Base-by-base conservation (phyloP, 1,140 invertebrate genomes). In the Pseudomyrmex gracilis region DNA sequence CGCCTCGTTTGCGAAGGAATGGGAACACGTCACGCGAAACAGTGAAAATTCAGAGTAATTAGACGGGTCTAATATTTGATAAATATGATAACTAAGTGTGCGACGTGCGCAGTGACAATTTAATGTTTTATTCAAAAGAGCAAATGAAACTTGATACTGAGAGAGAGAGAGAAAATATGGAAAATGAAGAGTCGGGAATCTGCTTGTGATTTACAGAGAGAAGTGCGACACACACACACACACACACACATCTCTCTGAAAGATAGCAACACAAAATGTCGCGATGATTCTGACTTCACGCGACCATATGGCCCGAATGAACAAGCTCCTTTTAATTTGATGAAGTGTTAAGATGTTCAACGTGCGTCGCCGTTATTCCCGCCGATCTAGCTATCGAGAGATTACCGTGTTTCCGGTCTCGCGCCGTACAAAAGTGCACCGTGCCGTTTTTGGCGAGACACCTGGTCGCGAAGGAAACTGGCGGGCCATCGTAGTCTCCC, bases 291-390 rank as follows among this genome's bases (percentile, higher is more conserved):
- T 24, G 64, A 68, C 43, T 53, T 17, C 64, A 10, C 20, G 20
- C 51, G 24, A 24, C 53, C 76, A 49, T 71, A 58, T 60, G 66
- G 64, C 20, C 10, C 45, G 63, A 49, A 24, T n/a, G 20, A 58
- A 57, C 55, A 68, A 77, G 51, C 51, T 55, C 49, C 34, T 34
- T 70, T 78, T 80, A 71, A 80, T 71, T 71, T 58, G 66, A 80
- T 49, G 10, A 71, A 70, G 53, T 58, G 76, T 12, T 20, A 47
- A 80, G 66, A 71, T n/a, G 55, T 49, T 70, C 53, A 57, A 70
- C 76, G 55, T 15, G 47, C 73, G 67, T 10, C 61, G 10, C 8
- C 17, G 15, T 22, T 15, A 15, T 58, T 57, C 17, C 22, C 13
- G 74, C 47, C 51, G 53, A 51, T 24, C 20, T 12, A 57, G 8